Evolutionary conservation across 2,888 invertebrate genomes (phyloP).

Genomic region (Napeogenes inachia): DNA sequence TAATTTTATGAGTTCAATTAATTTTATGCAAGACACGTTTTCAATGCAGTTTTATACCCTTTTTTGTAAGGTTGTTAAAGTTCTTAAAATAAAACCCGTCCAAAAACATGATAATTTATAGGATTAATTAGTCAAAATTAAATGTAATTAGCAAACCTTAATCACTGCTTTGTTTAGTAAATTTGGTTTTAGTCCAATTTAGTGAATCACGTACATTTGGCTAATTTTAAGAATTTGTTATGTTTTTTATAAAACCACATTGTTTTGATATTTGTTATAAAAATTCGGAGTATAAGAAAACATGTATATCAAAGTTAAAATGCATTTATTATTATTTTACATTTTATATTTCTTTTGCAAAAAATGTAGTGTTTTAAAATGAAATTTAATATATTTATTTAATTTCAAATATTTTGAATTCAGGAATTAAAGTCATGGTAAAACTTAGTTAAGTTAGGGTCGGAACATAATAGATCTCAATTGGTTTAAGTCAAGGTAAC

Average conservation of each 20-base stretch:
- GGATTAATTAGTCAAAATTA: slow-evolving; percentile 40
- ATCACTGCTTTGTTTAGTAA: slow-evolving; percentile 25
- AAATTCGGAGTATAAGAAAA: no score
- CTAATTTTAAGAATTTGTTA: background rate
- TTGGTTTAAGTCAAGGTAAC: slow-evolving; percentile 30
- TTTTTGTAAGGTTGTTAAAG: slow-evolving; percentile 5
- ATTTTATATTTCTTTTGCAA: no score
- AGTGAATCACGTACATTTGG: background rate
- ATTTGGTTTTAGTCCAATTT: slow-evolving; percentile 25
- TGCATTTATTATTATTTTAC: no score
- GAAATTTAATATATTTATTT: no score
- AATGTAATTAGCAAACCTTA: slow-evolving; percentile 33
- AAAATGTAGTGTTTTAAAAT: no score
- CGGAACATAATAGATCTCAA: slow-evolving; percentile 5
- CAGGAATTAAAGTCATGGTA: slow-evolving; percentile 1
- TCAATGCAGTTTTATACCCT: slow-evolving; percentile 1
- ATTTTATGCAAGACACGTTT: no score
- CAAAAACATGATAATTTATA: slow-evolving; percentile 34
- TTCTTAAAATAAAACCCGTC: background rate
- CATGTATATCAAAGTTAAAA: no score
- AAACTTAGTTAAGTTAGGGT: slow-evolving; percentile 3
- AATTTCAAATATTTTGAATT: background rate
- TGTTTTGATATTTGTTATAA: no score
- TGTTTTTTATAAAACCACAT: no score
- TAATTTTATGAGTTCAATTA: no score